phyloP scores from a whole-genome alignment of 2,113 vertebrate species.

The Tupaia tana region DNA sequence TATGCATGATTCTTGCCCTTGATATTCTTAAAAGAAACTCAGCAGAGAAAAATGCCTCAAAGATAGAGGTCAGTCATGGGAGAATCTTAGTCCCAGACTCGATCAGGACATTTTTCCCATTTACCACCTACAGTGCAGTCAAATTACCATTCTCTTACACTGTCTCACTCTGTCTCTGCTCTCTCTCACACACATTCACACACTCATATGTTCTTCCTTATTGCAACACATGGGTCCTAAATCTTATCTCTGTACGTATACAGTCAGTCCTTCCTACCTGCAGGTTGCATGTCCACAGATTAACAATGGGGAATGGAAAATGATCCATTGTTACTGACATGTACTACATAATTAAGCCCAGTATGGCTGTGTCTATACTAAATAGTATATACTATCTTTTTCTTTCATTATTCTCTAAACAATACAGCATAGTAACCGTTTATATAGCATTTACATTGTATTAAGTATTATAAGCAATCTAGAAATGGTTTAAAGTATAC shows the following conservation, averaged over 20 bases:
- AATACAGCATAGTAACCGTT: too few relatives aligned
- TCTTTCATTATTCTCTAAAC: too few relatives aligned
- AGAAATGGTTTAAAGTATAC: too few relatives aligned
- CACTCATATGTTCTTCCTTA: neutral
- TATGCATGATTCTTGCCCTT: neutral
- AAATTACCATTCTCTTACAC: neutral
- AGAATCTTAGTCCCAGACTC: neutral
- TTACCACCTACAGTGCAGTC: neutral
- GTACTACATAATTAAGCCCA: too few relatives aligned
- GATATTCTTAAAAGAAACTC: neutral
- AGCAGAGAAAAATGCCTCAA: neutral
- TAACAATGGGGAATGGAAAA: too few relatives aligned
- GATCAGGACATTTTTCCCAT: neutral
- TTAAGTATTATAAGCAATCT: too few relatives aligned
- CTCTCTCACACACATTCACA: neutral
- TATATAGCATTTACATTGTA: too few relatives aligned
- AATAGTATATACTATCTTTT: too few relatives aligned
- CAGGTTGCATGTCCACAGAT: too few relatives aligned
- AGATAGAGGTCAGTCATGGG: neutral
- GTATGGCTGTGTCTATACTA: too few relatives aligned
- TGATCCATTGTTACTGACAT: too few relatives aligned
- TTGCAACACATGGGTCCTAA: neutral
- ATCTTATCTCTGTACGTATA: neutral
- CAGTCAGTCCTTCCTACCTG: too few relatives aligned
- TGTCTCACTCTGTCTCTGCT: neutral